These are phyloP conservation scores for Diorhabda elongata DNA, from an alignment of 1,140 invertebrate genomes.

Conservation along the genomic window DNA sequence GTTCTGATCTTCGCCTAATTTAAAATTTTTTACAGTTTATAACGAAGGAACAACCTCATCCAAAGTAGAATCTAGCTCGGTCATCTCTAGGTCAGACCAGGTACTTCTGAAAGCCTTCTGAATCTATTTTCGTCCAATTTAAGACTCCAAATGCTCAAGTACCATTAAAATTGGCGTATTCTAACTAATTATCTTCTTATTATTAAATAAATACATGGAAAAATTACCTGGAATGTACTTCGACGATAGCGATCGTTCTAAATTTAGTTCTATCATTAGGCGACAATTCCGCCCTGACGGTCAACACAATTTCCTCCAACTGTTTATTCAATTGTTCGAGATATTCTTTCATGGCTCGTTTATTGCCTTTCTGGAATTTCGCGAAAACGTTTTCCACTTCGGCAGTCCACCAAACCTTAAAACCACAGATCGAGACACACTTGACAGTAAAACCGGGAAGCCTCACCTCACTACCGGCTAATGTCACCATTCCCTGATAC, in stretches of 20 bases:
- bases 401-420: constrained; percentile 86
- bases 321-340: constrained; percentile 73
- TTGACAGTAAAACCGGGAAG: background rate
- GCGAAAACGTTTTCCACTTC: constrained; percentile 86
- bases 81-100: too few species aligned
- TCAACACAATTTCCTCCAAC: constrained; percentile 77
- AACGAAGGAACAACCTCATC: too few species aligned
- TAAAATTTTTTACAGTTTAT: too few species aligned
- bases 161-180: too few species aligned
- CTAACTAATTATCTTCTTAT: too few species aligned
- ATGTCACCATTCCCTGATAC: constrained; percentile 83
- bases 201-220: too few species aligned
- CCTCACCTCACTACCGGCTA: constrained; percentile 69
- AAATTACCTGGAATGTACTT: constrained; percentile 68
- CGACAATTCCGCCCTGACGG: constrained; percentile 64
- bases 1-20: too few species aligned
- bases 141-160: too few species aligned
- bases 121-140: too few species aligned
- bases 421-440: constrained; percentile 31
- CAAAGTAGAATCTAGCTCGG: too few species aligned
- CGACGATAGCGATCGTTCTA: constrained; percentile 81
- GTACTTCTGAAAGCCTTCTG: too few species aligned
- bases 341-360: constrained; percentile 86
- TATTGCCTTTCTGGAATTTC: constrained; percentile 70
- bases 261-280: constrained; percentile 83